A percentile compares a stretch with the other conserved stretches of the same genome.
Evolutionary conservation across 2,797 vertebrate species (phyloP).

Genomic region (Lutjanus argentimaculatus): DNA sequence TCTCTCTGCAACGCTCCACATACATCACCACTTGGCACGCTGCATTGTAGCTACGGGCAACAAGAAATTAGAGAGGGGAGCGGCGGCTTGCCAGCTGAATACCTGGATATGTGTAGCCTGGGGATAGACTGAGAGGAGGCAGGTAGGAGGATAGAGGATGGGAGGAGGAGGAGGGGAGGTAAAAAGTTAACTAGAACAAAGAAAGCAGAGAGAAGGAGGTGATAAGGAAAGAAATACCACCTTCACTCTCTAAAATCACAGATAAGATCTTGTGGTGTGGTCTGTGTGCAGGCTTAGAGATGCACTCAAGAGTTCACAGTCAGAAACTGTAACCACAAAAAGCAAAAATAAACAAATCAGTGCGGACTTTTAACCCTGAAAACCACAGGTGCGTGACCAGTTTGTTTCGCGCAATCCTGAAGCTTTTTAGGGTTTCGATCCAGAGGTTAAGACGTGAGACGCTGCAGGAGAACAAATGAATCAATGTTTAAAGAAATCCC

Average conservation of each 20-base stretch:
- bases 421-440: not conserved
- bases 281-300: not conserved
- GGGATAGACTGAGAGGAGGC: constrained; percentile 16
- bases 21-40: constrained; percentile 64
- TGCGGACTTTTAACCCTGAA: not conserved
- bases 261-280: constrained; percentile 13
- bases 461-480: not conserved
- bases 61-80: constrained; percentile 64
- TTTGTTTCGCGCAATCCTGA: not conserved
- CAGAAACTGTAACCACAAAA: too few relatives aligned
- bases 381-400: not conserved
- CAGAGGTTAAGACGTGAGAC: not conserved
- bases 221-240: fast-evolving
- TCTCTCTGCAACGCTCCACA: constrained; percentile 22
- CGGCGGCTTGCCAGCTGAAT: constrained; percentile 54
- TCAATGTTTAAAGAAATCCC: not conserved
- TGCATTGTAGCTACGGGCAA: constrained; percentile 54
- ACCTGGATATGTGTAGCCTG: constrained; percentile 53
- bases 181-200: not conserved
- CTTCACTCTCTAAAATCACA: not conserved
- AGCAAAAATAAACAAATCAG: not conserved
- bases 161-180: not conserved
- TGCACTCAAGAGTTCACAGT: too few relatives aligned
- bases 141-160: not conserved
- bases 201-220: not conserved